Base-by-base conservation (phyloP, 2,797 vertebrate genomes). In the Triplophysa bombifrons region DNA sequence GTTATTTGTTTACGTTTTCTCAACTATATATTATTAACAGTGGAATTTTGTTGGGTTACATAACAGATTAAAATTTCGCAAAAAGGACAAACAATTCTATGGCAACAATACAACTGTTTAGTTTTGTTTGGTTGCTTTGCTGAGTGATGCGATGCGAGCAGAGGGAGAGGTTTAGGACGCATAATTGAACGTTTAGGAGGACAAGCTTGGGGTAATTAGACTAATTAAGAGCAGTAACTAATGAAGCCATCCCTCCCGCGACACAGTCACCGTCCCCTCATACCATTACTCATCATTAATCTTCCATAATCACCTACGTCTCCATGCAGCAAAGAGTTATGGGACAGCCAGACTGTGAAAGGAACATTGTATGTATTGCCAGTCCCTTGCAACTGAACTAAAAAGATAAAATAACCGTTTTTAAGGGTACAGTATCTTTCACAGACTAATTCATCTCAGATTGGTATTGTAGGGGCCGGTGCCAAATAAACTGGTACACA, bases 221-320 rank as follows among this genome's bases (percentile, higher is more conserved):
- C 66, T 91, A 87, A 92, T 92, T 91, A 90, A 89, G 88, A 83
- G 70, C 85, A 84, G 82, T 88, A 88, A 90, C 85, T 91, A 90
- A 91, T 86, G 90, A 89, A 86, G 65, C 84, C 69, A 80, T 83
- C 84, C 85, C 81, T 86, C 66, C 79, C 73, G 87, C 68, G 84
- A 87, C 85, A 86, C 82, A 56, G 67, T 50, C 71, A 80, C 84
- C 79, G 86, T 90, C 88, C 89, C 56, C 86, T 11, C 44, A 48
- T 81, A 89, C 86, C 85, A 87, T 87, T 83, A 91, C 84, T 89
- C 30, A 60, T 87, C 87, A 90, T 92, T 91, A 90, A 91, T 92
- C 90, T 88, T 71, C 74, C 20, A 82, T 90, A 90, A 91, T 91
- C 89, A 90, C 86, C 50, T 5, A 80, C 80, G 85, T 85, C 86